phyloP scores from a whole-genome alignment of 2,113 vertebrate genomes.

The Ammodytes marinus region DNA sequence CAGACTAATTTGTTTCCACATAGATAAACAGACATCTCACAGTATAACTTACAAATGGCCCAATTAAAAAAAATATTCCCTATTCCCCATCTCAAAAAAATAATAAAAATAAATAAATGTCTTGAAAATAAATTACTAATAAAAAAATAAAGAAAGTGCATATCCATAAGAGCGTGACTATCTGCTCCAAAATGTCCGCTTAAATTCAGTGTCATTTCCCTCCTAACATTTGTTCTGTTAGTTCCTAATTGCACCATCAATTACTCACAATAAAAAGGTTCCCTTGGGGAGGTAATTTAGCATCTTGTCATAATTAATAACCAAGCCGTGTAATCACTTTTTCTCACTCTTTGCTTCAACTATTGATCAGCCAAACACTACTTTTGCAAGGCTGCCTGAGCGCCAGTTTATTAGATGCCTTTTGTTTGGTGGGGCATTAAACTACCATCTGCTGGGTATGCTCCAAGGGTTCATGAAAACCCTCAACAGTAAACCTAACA shows the following conservation, averaged over 20 bases:
- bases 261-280: conserved; percentile 51
- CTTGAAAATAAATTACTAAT: not conserved
- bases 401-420: not conserved
- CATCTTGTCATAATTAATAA: conserved; percentile 60
- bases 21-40: conserved; percentile 73
- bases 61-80: conserved; percentile 50
- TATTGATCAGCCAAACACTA: conserved; percentile 9
- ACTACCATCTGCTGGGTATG: conserved; percentile 36
- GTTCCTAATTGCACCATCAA: conserved; percentile 49
- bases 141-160: not conserved
- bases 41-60: conserved; percentile 67
- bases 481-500: not conserved
- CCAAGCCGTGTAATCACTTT: conserved; percentile 30
- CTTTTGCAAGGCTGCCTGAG: not conserved
- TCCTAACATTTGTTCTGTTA: conserved; percentile 30
- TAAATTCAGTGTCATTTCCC: conserved; percentile 29
- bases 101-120: too few species aligned
- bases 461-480: conserved; percentile 29
- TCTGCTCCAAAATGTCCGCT: conserved; percentile 23
- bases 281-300: conserved; percentile 51
- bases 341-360: conserved; percentile 7
- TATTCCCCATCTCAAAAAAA: not conserved
- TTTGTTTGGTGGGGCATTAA: conserved; percentile 25
- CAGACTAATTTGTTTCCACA: conserved; percentile 71
- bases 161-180: not conserved